Evolutionary conservation across 2,113 vertebrate genomes (phyloP), one percentile per base, ranked within the genome.

Genomic region (Meles meles): DNA sequence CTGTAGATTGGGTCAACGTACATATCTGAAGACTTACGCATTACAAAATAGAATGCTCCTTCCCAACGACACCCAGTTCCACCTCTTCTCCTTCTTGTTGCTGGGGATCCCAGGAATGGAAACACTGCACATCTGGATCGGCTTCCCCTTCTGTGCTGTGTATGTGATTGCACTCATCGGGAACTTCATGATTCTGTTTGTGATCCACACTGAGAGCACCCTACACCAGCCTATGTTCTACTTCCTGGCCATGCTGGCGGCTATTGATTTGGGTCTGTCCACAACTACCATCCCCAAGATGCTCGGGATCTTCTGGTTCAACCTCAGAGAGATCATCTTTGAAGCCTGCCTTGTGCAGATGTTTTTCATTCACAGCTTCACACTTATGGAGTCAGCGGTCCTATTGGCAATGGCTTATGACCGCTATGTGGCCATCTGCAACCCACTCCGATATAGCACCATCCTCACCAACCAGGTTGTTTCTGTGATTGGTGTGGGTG

Each of bases 321-420:
- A 29, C 34, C 89, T 97, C 23, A 93, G 77, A 18, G 95, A 97
- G 57, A 97, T 98, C 1, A 7, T 52, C 34, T 97, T 98, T 85
- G 85, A 77, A 61, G 81, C 81, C 3, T 98, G 97, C 39, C 95
- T 97, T 14, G 72, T 47, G 6, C 96, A 98, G 71, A 98, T 97
- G 95, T 96, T 97, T 88, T 98, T 96, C 88, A 97, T 98, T 12
- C 97, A 98, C 44, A 97, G 92, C 6, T 97, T 97, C 49, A 96
- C 94, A 6, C 59, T 89, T 9, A 94, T 96, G 86, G 97, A 98
- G 47, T 97, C 98, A 44, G 52, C 96, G 10, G 84, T 97, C 8
- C 94, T 98, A 9, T 52, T 98, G 52, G 96, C 97, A 3, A 98
- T 98, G 98, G 97, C 97, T 49, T 97, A 97, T 63, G 97, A 98